Evolutionary conservation across 2,797 vertebrate species (phyloP).

Genomic region (Liasis olivaceus): DNA sequence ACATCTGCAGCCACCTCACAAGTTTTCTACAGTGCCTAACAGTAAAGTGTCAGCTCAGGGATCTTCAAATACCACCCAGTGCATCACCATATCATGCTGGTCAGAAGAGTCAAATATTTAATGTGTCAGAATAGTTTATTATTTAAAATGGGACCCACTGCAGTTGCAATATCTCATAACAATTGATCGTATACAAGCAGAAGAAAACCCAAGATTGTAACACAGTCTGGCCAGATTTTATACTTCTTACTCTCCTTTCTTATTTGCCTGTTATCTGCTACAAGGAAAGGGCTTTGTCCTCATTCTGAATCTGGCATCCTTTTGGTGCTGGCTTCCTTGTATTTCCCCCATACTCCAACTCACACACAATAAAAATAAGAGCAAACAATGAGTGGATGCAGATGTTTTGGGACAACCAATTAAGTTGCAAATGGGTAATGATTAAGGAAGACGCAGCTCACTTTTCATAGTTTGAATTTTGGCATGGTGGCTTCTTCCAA

Average conservation of each 20-base stretch:
- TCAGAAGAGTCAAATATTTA: slow-evolving; percentile 54
- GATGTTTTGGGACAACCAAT: too few species aligned
- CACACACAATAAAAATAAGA: too few species aligned
- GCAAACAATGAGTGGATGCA: too few species aligned
- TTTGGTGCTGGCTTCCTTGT: neutral
- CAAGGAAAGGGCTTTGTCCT: neutral
- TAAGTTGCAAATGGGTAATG: too few species aligned
- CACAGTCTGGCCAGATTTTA: neutral
- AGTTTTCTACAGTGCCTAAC: slow-evolving; percentile 43
- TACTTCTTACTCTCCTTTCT: neutral
- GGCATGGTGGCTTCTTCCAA: too few species aligned
- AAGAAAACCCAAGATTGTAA: neutral
- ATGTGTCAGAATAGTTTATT: slow-evolving; percentile 48
- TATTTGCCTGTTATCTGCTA: neutral
- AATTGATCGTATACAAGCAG: slow-evolving; percentile 28
- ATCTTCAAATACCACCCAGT: slow-evolving; percentile 48
- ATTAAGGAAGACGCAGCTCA: too few species aligned
- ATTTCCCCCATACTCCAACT: neutral
- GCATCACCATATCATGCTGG: slow-evolving; percentile 51
- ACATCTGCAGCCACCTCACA: slow-evolving; percentile 54
- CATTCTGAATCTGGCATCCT: neutral
- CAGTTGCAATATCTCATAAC: slow-evolving; percentile 40
- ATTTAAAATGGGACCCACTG: slow-evolving; percentile 48
- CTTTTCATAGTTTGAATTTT: too few species aligned
- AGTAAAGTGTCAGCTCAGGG: slow-evolving; percentile 48